A percentile compares a stretch with the other conserved stretches of the same genome.
Evolutionary conservation across 2,113 vertebrate species (phyloP).

Genomic region (Gallinago paraguaiae): DNA sequence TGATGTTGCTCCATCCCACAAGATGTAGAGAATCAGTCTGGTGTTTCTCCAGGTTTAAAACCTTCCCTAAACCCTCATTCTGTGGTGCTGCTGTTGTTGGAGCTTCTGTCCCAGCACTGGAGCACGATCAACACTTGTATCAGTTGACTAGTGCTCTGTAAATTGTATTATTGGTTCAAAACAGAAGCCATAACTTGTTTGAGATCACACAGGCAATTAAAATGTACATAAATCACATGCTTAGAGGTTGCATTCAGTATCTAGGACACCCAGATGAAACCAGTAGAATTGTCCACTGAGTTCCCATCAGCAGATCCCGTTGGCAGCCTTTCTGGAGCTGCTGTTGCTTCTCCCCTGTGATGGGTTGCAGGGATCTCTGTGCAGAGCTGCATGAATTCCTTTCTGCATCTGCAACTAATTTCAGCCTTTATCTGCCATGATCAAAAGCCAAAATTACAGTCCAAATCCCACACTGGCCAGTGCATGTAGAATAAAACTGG

Average conservation of each 20-base stretch:
- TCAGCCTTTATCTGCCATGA: background rate
- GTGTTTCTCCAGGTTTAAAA: background rate
- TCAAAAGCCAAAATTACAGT: background rate
- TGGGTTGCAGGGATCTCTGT: background rate
- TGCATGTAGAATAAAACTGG: background rate
- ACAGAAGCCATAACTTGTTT: background rate
- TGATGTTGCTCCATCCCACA: background rate
- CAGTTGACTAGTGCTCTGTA: background rate
- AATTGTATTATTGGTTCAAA: background rate
- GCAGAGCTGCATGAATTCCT: background rate
- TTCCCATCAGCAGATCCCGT: background rate
- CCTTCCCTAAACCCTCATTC: background rate
- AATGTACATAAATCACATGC: background rate
- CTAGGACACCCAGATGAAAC: background rate
- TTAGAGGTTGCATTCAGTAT: background rate
- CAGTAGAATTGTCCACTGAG: background rate
- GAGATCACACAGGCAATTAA: background rate
- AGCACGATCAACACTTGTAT: background rate
- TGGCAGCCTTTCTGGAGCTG: background rate
- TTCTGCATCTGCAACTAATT: background rate
- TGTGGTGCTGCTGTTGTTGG: background rate
- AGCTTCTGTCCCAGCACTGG: background rate
- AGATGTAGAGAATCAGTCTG: too few relatives aligned
- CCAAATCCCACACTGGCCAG: background rate
- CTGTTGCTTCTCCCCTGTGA: background rate